These are phyloP conservation scores for Spialia ferax DNA, from an alignment of 2,888 invertebrate genomes.

Conservation along the genomic window DNA sequence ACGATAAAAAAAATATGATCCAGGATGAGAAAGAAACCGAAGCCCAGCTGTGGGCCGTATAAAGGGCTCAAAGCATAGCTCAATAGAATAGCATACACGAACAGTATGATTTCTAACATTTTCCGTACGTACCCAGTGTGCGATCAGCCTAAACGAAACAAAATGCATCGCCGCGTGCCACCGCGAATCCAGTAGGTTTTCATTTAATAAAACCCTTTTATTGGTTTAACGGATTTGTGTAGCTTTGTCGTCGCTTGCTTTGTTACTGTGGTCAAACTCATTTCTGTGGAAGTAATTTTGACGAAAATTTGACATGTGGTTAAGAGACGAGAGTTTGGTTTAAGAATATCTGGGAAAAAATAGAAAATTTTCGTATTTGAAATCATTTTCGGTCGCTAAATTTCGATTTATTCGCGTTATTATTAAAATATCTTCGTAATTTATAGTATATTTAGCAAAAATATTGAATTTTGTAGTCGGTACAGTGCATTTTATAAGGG, in stretches of 20 bases:
- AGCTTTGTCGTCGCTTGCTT: slow-evolving; percentile 46
- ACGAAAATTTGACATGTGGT: slow-evolving; percentile 16
- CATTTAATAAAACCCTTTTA: slow-evolving; percentile 83
- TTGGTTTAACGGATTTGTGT: slow-evolving; percentile 82
- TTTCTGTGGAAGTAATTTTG: slow-evolving; percentile 11
- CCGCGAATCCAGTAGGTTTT: slow-evolving; percentile 81
- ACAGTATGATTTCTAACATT: not conserved
- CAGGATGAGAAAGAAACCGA: no score
- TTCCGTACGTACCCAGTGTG: slow-evolving; percentile 41
- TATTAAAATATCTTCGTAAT: not conserved
- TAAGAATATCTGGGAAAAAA: not conserved
- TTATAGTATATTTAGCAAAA: not conserved
- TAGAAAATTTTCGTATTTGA: no score
- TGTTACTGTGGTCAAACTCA: slow-evolving; percentile 36
- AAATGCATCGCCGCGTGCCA: slow-evolving; percentile 67
- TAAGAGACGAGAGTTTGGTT: not conserved
- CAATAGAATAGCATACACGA: no score
- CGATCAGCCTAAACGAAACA: slow-evolving; percentile 56
- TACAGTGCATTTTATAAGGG: not conserved
- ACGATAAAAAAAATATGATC: no score
- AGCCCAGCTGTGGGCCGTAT: no score
- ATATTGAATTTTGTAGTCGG: not conserved
- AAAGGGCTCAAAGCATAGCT: no score
- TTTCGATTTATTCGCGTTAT: not conserved
- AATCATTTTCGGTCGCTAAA: not conserved